These are phyloP conservation scores for Hoplostethus atlanticus DNA, from an alignment of 2,797 vertebrate species.

Conservation along the genomic window DNA sequence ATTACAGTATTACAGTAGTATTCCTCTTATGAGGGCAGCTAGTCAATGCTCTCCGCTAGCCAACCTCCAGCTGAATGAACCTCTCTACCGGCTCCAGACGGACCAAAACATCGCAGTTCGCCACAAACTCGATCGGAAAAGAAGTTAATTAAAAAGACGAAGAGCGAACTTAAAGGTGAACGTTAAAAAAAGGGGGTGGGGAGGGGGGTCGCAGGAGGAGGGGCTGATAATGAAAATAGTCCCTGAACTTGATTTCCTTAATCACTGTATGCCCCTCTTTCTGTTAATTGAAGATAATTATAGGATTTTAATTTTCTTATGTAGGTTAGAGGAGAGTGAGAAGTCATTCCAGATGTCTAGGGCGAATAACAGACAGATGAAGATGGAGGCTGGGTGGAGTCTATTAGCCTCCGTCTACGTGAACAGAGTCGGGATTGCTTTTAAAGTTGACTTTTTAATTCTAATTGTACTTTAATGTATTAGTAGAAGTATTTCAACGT, in stretches of 20 bases:
- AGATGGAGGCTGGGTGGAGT: constrained; percentile 59
- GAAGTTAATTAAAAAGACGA: constrained; percentile 65
- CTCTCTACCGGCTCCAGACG: no score
- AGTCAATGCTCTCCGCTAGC: no score
- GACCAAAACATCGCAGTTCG: no score
- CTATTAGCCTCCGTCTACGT: constrained; percentile 1
- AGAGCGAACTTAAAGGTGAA: constrained; percentile 82
- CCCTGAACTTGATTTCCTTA: constrained; percentile 86
- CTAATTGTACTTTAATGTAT: no score
- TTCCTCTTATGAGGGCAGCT: no score
- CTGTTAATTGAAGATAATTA: constrained; percentile 89
- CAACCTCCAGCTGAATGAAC: no score
- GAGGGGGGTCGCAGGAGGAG: constrained; percentile 7
- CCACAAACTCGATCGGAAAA: not conserved
- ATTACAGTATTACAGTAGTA: no score
- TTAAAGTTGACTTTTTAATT: no score
- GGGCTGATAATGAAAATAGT: constrained; percentile 83
- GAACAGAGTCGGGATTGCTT: no score
- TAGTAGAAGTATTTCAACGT: no score
- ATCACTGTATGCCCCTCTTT: constrained; percentile 88
- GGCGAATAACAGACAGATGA: constrained; percentile 72
- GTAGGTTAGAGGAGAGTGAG: constrained; percentile 86
- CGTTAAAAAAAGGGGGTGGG: constrained; percentile 70
- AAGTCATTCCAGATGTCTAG: constrained; percentile 71
- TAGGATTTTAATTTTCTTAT: constrained; percentile 90